phyloP scores from a whole-genome alignment of 1,140 invertebrate genomes.

The Pentalonia nigronervosa region DNA sequence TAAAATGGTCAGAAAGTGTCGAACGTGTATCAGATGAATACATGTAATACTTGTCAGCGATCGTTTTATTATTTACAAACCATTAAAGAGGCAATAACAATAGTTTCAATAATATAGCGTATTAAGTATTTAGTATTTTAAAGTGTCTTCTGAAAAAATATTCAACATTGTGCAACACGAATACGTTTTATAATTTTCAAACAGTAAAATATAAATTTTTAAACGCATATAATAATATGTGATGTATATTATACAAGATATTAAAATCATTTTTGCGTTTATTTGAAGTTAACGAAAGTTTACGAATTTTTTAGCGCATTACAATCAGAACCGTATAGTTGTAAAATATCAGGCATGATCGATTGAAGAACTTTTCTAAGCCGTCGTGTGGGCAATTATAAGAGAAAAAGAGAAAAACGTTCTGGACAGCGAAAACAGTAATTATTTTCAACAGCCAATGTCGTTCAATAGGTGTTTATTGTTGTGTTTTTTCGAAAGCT shows the following conservation, averaged over 20 bases:
- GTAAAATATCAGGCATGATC: background rate
- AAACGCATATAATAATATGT: too few species aligned
- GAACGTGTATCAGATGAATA: too few species aligned
- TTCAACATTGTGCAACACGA: too few species aligned
- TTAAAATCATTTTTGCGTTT: background rate
- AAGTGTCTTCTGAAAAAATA: too few species aligned
- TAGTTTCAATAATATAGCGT: too few species aligned
- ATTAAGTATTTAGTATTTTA: too few species aligned
- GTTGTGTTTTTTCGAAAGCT: conserved; percentile 27
- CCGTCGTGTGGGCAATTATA: background rate
- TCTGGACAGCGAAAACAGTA: background rate
- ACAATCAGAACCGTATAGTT: background rate
- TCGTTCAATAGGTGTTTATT: background rate
- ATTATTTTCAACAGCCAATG: conserved; percentile 20
- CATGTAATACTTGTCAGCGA: too few species aligned
- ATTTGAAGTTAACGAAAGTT: background rate
- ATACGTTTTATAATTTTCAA: too few species aligned
- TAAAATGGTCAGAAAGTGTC: too few species aligned
- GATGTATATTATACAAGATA: background rate
- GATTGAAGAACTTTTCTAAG: background rate
- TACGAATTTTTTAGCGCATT: background rate
- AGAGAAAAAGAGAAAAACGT: background rate
- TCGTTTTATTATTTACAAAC: too few species aligned
- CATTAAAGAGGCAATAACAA: too few species aligned
- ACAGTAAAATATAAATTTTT: too few species aligned